Evolutionary conservation across 2,113 vertebrate genomes (phyloP), one percentile per base, ranked within the genome.

Genomic region (Neopipo cinnamomea): DNA sequence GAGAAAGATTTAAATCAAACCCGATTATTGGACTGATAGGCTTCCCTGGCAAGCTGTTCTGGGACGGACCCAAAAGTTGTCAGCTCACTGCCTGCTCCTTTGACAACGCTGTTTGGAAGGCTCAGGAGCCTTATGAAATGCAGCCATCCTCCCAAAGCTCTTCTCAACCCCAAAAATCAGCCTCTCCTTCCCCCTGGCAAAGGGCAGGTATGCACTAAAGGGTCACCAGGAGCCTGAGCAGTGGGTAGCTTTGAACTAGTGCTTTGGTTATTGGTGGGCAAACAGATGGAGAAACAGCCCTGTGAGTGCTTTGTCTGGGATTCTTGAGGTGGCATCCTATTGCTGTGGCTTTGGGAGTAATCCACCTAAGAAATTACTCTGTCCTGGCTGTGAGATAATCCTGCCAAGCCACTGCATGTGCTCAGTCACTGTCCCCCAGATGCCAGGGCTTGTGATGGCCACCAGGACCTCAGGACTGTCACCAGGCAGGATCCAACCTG

Each of bases 1-100:
- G 80, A 95, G 92, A 96, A 93, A 96, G 88, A 92, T 95, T 94
- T 91, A 80, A 86, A 96, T 93, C 90, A 93, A 92, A 95, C 73
- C 65, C 1, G 24, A 84, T 96, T 97, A 85, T n/a, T 72, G 73
- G 65, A 42, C 83, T 92, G 87, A 83, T 86, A 91, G 37, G 81
- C 89, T 94, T 94, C 72, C 49, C 91, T 94, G 86, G 91, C 91
- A 91, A 93, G 85, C 77, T 94, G 67, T 71, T 95, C 61, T 85
- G 89, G 89, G 93, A 47, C 44, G 85, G 94, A 87, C 82, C 75
- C 76, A 85, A 82, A 95, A 90, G 85, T 41, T 85, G 85, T 84
- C 82, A 86, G 72, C 80, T 97, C 75, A 23, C 56, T 62, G 76
- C 79, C 79, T 87, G 74, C 81, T 80, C 75, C 72, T 78, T 88